Evolutionary conservation across 2,113 vertebrate species (phyloP), one percentile per base, ranked within the genome.

Genomic region (Gobius niger): DNA sequence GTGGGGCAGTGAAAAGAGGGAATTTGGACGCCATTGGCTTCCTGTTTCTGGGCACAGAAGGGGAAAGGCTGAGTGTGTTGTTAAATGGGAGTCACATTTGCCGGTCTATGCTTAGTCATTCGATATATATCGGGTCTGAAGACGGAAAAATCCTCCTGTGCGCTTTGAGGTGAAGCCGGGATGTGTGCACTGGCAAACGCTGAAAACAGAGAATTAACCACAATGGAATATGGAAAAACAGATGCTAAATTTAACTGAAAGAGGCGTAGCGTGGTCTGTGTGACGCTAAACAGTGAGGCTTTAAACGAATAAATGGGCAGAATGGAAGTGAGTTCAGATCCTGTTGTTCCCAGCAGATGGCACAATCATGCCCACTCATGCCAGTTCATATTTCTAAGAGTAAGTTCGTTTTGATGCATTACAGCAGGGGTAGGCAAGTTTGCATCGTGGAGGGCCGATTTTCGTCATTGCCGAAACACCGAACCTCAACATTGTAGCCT

Each of bases 21-120:
- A 65, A 87, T 57, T 70, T 79, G 85, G 75, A 75, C 72, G 66
- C 72, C 65, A 82, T 87, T 77, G 71, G 82, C 82, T 86, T 67
- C 62, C 76, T 67, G 12, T 57, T 51, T 14, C 63, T 70, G 71
- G 78, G 76, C 77, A 66, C 49, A 18, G 7, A 72, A 75, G 80
- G 78, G 86, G 81, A 87, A 91, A 90, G 86, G 85, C 78, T 80
- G 80, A 90, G 84, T 75, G 84, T 75, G 82, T 63, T 80, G 51
- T 46, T 82, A 76, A 78, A 87, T 75, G 71, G 80, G 83, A 81
- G 82, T 89, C 89, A 88, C 78, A 83, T 90, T 86, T 85, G 68
- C 86, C 18, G 14, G 65, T 49, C 75, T 62, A 44, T 81, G 82
- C 87, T 88, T 78, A 80, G 88, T 90, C 91, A 90, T 54, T 11